phyloP scores from a whole-genome alignment of 2,888 invertebrate genomes.

The Poecilus cupreus region DNA sequence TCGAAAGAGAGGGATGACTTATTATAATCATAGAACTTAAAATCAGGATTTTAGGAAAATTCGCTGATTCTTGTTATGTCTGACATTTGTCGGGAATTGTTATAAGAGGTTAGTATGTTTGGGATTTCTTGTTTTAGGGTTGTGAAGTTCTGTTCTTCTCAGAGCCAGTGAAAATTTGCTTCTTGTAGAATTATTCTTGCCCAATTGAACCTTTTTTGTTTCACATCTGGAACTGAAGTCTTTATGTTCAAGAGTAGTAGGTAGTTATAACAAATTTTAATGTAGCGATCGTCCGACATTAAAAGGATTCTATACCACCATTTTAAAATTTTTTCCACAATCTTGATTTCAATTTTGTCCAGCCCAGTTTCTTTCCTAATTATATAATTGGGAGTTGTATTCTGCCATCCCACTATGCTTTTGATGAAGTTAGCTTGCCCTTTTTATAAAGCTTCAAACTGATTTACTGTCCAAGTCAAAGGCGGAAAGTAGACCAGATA shows the following conservation, averaged over 20 bases:
- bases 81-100: neutral
- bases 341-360: neutral
- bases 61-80: neutral
- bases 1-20: neutral
- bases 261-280: too few relatives aligned
- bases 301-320: neutral
- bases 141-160: neutral
- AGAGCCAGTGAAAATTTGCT: neutral
- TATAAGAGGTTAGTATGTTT: conserved; percentile 15
- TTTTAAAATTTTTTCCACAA: neutral
- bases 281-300: neutral
- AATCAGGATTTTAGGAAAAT: neutral
- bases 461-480: conserved; percentile 8
- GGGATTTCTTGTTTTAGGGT: conserved; percentile 21
- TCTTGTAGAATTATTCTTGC: conserved; percentile 2
- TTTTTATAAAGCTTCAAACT: neutral
- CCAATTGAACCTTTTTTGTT: conserved; percentile 4
- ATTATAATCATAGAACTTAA: neutral
- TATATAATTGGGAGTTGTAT: neutral
- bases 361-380: neutral
- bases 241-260: too few relatives aligned
- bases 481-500: neutral
- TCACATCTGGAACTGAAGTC: neutral
- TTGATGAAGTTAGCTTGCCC: neutral
- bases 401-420: neutral